Base-by-base conservation (phyloP, 2,888 invertebrate species). In the Standfussiana lucernea region DNA sequence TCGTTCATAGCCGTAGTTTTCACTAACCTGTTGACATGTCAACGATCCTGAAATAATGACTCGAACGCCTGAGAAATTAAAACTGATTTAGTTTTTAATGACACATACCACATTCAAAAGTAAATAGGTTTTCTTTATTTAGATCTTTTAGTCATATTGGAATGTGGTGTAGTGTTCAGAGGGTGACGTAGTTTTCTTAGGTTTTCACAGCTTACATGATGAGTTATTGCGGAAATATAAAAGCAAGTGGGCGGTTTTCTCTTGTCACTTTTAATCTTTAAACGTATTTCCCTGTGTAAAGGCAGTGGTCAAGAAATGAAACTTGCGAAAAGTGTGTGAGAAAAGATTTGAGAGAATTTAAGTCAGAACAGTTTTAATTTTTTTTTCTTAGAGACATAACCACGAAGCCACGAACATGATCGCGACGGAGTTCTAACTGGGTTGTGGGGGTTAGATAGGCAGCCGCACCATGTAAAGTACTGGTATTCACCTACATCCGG, bases 151-250 rank as follows among this genome's bases (percentile, higher is more conserved):
- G 74, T 79, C 32, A 59, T 53, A 45, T 66, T 79, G 59, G 50
- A 61, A 74, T 65, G 42, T 37, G 15, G 15, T 45, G 2, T 13
- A 8, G 40, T 80, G 80, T 74, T 80, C 80, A 80, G 45, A 45
- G 24, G n/a, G 68, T n/a, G 21, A 69, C 28, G 45, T 73, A 59
- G 28, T 53, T 69, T 45, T 45, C 3, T 18, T 8, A 4, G 24
- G 24, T 45, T 28, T 76, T 59, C 24, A 47, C 40, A 47, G 42
- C 3, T 62, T 79, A 15, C 7, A 18, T 45, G 64, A 77, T 64
- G 62, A 53, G 15, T 53, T 64, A 18, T 69, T 50, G 45, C 15
- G 21, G 45, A 68, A 77, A 76, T 68, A 67, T 13, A 18, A 67
- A 28, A n/a, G 40, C 15, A 32, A 13, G 59, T 76, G 47, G 56